Base-by-base conservation (phyloP, 2,113 vertebrate species). In the Stegastes partitus region DNA sequence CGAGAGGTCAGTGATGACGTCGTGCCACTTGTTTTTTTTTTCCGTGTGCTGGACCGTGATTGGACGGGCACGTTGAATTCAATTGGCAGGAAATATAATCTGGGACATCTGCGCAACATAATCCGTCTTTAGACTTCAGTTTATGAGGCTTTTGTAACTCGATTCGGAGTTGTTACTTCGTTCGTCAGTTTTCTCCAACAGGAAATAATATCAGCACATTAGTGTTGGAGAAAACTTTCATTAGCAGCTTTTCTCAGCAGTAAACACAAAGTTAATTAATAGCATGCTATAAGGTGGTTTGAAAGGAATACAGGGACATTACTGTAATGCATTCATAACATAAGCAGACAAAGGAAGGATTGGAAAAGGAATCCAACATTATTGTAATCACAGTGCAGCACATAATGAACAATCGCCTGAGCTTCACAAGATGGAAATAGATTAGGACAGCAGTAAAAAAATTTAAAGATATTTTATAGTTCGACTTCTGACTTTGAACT, bases 1-100 rank as follows among this genome's bases (percentile, higher is more conserved):
- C 0, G 98, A 99, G 93, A 98, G 98, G 98, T 99, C 88, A 92
- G 95, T 53, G 42, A 10, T 10, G 14, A 34, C 22, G 23, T 50
- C 86, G 95, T 93, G 59, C 7, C 1, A 87, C 96, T 31, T 71
- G 3, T 1, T 2, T 42, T 21, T 44, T 50, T 75, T 3, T 12
- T 44, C 39, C 11, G 11, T 8, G 10, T 4, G 19, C 39, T 54
- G 10, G 31, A 21, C 37, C 55, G 19, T 44, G 70, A 81, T 78
- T 67, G 50, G 42, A 62, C 1, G 4, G 74, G 39, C 6, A 69
- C n/a, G 74, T 77, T 61, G 25, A 75, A 74, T 85, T 79, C 23
- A 75, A 10, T 51, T 82, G 79, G 79, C 72, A 88, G 68, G 75
- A 71, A 81, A 74, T 67, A 59, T 81, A 83, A 87, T 84, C 77